A percentile compares a stretch with the other conserved stretches of the same genome.
These are phyloP conservation scores for Adelges cooleyi DNA, from an alignment of 1,140 invertebrate species.

Conservation along the genomic window DNA sequence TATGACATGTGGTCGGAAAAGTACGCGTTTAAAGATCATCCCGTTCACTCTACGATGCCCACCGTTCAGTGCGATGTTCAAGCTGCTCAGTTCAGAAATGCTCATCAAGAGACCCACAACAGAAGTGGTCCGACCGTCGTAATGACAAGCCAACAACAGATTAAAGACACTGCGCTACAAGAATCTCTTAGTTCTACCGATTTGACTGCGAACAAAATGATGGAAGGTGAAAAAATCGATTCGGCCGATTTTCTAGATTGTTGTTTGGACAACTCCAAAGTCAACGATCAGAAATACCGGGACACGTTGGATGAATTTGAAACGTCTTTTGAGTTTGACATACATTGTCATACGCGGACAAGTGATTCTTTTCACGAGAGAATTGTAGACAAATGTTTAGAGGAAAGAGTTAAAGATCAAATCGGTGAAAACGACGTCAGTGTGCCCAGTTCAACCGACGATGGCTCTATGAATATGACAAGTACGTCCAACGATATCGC, in stretches of 20 bases:
- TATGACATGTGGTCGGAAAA: constrained; percentile 23
- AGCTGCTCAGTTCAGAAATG: constrained; percentile 4
- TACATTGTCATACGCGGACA: not conserved
- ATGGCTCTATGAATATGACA: not conserved
- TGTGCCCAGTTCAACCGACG: not conserved
- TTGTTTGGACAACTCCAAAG: constrained; percentile 1
- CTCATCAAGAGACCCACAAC: not conserved
- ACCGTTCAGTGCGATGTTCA: constrained; percentile 8
- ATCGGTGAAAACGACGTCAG: not conserved
- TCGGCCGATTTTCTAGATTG: not conserved
- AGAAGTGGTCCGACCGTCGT: no score
- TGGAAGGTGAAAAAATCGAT: not conserved
- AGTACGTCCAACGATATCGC: not conserved
- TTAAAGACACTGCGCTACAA: not conserved
- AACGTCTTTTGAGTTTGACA: constrained; percentile 13
- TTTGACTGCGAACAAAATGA: not conserved
- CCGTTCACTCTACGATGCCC: not conserved
- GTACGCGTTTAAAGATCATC: not conserved
- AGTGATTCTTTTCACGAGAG: constrained; percentile 5
- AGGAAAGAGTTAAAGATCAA: constrained; percentile 6
- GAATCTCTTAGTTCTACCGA: not conserved
- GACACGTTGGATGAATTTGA: constrained; percentile 16
- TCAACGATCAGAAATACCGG: not conserved
- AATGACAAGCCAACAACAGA: not conserved
- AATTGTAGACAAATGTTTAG: constrained; percentile 21